Percentiles rank a stretch among this genome's conserved stretches.
These are phyloP conservation scores for Atlantisia rogersi DNA, from an alignment of 2,113 vertebrate species.

Conservation along the genomic window DNA sequence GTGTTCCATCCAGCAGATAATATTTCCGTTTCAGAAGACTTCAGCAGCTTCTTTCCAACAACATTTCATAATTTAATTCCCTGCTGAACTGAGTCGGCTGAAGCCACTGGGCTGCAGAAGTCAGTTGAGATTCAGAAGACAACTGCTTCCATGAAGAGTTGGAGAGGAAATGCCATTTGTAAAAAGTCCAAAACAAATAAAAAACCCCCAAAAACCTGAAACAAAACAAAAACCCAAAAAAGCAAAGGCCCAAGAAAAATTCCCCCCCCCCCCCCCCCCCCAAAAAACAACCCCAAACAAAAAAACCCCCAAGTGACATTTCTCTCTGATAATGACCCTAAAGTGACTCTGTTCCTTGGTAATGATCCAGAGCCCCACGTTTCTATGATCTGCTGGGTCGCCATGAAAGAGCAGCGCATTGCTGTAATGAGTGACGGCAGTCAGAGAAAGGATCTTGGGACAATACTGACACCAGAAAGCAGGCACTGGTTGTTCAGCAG, in stretches of 20 bases:
- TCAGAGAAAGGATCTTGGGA: conserved; percentile 24
- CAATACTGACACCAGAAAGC: not conserved
- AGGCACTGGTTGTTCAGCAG: not conserved
- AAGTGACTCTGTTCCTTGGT: conserved; percentile 29
- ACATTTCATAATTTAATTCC: conserved; percentile 19
- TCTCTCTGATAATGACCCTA: conserved; percentile 48
- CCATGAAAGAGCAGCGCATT: not conserved
- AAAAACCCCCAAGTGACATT: not conserved
- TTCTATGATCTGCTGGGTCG: not conserved
- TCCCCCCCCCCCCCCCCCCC: too few species aligned
- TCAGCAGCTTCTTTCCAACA: conserved; percentile 11
- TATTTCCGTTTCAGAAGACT: conserved; percentile 6
- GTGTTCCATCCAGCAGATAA: not conserved
- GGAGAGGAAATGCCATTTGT: not conserved
- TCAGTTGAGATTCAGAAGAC: not conserved
- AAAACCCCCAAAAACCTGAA: not conserved
- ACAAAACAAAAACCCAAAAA: too few species aligned
- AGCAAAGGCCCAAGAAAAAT: too few species aligned
- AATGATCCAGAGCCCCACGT: conserved; percentile 31
- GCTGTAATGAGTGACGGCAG: conserved; percentile 24
- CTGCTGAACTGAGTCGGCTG: not conserved
- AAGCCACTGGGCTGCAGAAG: not conserved
- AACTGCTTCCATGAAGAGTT: not conserved
- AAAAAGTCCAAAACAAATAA: not conserved
- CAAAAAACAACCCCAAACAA: too few species aligned